Percentiles rank a stretch among this genome's conserved stretches.
phyloP scores from a whole-genome alignment of 1,140 invertebrate genomes.

The Cataglyphis hispanica region DNA sequence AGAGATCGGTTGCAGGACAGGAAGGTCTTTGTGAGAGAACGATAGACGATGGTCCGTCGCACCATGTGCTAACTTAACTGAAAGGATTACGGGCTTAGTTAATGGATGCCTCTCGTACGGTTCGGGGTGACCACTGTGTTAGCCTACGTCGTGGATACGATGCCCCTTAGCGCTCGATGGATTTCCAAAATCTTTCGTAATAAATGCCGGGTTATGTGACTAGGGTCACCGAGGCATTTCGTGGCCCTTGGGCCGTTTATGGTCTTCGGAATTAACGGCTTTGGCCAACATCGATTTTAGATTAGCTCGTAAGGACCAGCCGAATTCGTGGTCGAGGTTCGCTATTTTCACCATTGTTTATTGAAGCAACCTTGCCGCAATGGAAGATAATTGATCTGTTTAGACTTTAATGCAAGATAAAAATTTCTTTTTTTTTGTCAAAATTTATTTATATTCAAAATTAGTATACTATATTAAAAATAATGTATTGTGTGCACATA shows the following conservation, averaged over 20 bases:
- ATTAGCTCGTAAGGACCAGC: slow-evolving; percentile 64
- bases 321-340: background rate
- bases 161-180: slow-evolving; percentile 77
- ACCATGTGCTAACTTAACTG: slow-evolving; percentile 85
- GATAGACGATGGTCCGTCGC: slow-evolving; percentile 76
- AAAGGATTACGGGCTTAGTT: slow-evolving; percentile 85
- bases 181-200: slow-evolving; percentile 82
- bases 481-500: background rate
- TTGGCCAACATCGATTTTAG: slow-evolving; percentile 72
- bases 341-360: slow-evolving; percentile 32
- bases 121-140: slow-evolving; percentile 72
- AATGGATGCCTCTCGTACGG: slow-evolving; percentile 82
- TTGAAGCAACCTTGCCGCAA: background rate
- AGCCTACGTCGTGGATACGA: slow-evolving; percentile 53
- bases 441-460: background rate
- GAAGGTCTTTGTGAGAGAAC: slow-evolving; percentile 68
- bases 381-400: background rate
- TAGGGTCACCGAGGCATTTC: slow-evolving; percentile 47
- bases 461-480: background rate
- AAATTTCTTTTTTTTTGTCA: background rate
- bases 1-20: slow-evolving; percentile 34
- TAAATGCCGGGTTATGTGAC: slow-evolving; percentile 79
- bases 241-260: slow-evolving; percentile 62
- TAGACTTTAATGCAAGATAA: background rate
- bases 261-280: slow-evolving; percentile 63